These are phyloP conservation scores for Prionailurus bengalensis DNA, from an alignment of 2,113 vertebrate genomes.

Conservation along the genomic window DNA sequence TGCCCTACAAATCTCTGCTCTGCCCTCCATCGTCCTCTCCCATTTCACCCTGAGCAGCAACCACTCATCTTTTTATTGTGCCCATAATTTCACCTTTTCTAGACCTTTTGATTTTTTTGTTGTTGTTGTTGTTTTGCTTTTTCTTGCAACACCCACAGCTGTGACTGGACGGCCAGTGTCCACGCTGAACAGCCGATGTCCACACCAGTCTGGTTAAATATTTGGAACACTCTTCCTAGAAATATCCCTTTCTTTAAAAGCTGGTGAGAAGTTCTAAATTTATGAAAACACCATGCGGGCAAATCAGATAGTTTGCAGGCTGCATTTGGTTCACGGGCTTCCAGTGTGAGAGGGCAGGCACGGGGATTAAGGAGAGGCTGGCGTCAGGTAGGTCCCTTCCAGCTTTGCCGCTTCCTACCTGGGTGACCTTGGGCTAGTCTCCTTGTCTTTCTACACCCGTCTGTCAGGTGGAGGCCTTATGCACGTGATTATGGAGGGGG, in stretches of 20 bases:
- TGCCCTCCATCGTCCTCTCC: background rate
- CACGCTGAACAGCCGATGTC: background rate
- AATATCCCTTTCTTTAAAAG: background rate
- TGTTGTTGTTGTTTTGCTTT: background rate
- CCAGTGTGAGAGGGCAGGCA: rapidly evolving
- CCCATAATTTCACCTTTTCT: background rate
- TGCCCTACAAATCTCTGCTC: background rate
- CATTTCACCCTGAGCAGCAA: rapidly evolving
- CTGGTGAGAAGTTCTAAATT: constrained; percentile 30
- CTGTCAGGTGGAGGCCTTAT: background rate
- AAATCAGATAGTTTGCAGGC: background rate
- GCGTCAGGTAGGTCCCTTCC: background rate
- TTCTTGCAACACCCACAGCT: background rate
- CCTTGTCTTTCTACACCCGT: background rate
- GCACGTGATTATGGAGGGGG: too few species aligned
- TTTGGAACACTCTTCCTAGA: constrained; percentile 1
- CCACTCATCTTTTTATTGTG: background rate
- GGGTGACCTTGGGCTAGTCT: background rate
- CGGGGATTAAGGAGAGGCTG: background rate
- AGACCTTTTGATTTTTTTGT: background rate
- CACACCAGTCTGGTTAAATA: background rate
- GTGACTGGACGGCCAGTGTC: rapidly evolving
- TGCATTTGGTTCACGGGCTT: rapidly evolving
- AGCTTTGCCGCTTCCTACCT: background rate
- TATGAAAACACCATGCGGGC: background rate